Base-by-base conservation (phyloP, 2,797 vertebrate species). In the Tangara arthus region DNA sequence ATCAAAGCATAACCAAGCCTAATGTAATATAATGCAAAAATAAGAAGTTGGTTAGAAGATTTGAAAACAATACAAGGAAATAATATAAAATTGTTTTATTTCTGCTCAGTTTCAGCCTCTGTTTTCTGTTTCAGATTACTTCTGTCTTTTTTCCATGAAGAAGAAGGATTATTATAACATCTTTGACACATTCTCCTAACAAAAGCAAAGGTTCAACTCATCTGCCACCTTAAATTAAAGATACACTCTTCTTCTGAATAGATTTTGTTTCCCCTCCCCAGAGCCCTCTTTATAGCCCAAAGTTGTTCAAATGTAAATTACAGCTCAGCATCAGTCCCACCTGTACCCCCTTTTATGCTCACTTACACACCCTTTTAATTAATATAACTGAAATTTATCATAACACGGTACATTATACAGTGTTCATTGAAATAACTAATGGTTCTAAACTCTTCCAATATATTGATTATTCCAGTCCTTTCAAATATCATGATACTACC, bases 241-340 rank as follows among this genome's bases (percentile, higher is more conserved):
- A 84, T 7, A 56, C 1, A 26, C 11, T 73, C 46, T 86, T 60
- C 44, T 86, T 89, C 37, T 57, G 42, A 72, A 69, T 2, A 80
- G 32, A 46, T 75, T 87, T 75, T 76, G 20, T 18, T 68, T 82
- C 16, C 17, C 6, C 39, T 91, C 47, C 50, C 64, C 22, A 47
- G 30, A 52, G 73, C 8, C 24, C 23, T 49, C 55, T 93, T 50
- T 21, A 52, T 39, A 86, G 64, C 37, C 13, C 24, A 3, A 61
- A 79, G 22, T 46, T 65, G 27, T 78, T 93, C 55, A 84, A 22
- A 93, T 84, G 59, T 37, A 94, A 90, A 92, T 92, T 84, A 84
- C 22, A 77, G 52, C n/a, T 49, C 21, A 80, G 34, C 41, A 63
- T 7, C 60, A 83, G 32, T 20, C 37, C 41, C 65, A 84, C 46